Percentiles rank a stretch among this genome's conserved stretches.
Evolutionary conservation across 1,140 invertebrate species (phyloP).

Genomic region (Drosophila suzukii): DNA sequence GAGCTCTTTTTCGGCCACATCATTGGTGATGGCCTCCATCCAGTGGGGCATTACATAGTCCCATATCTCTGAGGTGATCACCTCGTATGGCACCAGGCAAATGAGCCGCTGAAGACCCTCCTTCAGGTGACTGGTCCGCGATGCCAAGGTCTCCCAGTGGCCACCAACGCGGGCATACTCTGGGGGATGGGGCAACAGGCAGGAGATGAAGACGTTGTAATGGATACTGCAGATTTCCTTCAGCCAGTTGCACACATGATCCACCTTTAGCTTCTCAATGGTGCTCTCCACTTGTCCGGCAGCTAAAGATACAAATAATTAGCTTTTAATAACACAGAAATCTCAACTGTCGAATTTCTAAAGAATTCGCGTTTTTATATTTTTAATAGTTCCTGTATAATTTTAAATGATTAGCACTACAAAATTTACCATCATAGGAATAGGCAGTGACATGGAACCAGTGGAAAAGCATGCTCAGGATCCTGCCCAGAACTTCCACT

Average conservation of each 20-base stretch:
- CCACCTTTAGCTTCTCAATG: slow-evolving; percentile 95
- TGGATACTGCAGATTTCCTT: slow-evolving; percentile 93
- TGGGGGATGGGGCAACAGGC: slow-evolving; percentile 92
- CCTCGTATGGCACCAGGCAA: slow-evolving; percentile 98
- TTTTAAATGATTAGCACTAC: too few relatives aligned
- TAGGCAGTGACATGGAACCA: slow-evolving; percentile 99
- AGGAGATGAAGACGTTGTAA: slow-evolving; percentile 93
- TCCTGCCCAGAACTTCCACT: slow-evolving; percentile 93
- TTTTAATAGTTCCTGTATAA: too few relatives aligned
- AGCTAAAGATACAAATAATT: slow-evolving; percentile 32
- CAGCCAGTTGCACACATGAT: slow-evolving; percentile 97
- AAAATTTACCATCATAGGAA: slow-evolving; percentile 93
- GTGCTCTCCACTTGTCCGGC: slow-evolving; percentile 91
- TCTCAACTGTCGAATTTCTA: too few relatives aligned
- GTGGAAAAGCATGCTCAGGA: slow-evolving; percentile 98
- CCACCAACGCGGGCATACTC: slow-evolving; percentile 91
- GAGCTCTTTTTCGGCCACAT: slow-evolving; percentile 96
- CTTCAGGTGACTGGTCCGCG: slow-evolving; percentile 96
- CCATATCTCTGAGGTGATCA: slow-evolving; percentile 98
- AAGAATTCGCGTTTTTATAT: too few relatives aligned
- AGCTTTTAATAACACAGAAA: too few relatives aligned
- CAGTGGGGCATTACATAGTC: slow-evolving; percentile 99
- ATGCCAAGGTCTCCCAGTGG: slow-evolving; percentile 96
- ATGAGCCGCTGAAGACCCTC: slow-evolving; percentile 96
- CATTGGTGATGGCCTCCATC: slow-evolving; percentile 98